Conservation (phyloP, 2,113 vertebrate species). For the Gasterosteus nipponicus region DNA sequence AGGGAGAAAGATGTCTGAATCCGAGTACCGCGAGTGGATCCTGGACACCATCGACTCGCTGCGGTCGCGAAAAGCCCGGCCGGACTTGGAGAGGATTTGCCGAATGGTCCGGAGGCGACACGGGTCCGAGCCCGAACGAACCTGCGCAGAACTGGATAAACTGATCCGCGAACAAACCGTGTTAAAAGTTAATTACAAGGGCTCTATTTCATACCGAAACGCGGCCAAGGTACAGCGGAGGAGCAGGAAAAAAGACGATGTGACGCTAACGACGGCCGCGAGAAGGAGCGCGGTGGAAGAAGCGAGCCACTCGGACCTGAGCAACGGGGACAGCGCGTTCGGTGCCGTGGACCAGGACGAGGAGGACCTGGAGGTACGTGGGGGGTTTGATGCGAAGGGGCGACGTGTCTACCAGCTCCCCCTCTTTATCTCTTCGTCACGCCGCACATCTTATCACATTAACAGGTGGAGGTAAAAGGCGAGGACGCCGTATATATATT, state of each 20-base stretch:
- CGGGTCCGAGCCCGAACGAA: constrained; percentile 90
- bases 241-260: constrained; percentile 84
- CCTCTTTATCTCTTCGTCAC: constrained; percentile 30
- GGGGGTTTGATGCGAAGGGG: constrained; percentile 34
- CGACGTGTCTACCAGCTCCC: constrained; percentile 31
- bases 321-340: constrained; percentile 82
- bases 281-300: constrained; percentile 80
- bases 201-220: constrained; percentile 91
- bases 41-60: constrained; percentile 93
- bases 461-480: constrained; percentile 61
- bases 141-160: constrained; percentile 90
- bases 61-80: constrained; percentile 91
- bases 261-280: constrained; percentile 72
- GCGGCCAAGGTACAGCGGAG: constrained; percentile 88
- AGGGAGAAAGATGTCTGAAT: constrained; percentile 79
- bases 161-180: constrained; percentile 91
- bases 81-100: constrained; percentile 93
- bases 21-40: constrained; percentile 90
- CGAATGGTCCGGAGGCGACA: constrained; percentile 92
- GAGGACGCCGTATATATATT: neutral
- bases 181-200: constrained; percentile 93
- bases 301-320: constrained; percentile 79
- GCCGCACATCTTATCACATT: constrained; percentile 24
- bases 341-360: constrained; percentile 79
- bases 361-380: constrained; percentile 78